These are phyloP conservation scores for Rhopalosiphum nymphaeae DNA, from an alignment of 2,888 invertebrate genomes.

Conservation along the genomic window DNA sequence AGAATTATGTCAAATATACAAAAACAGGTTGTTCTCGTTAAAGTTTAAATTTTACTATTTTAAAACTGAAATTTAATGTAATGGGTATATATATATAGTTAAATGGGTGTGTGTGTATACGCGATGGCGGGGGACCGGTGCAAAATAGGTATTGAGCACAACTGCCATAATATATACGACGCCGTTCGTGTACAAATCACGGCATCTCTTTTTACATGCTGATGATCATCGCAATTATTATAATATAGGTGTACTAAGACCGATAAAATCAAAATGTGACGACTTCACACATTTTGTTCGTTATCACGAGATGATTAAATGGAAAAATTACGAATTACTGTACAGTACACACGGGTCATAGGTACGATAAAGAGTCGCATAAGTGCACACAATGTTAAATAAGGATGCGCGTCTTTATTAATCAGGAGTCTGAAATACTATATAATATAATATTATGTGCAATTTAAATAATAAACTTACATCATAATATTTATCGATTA, in stretches of 20 bases:
- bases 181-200: neutral
- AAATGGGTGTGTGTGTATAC: no score
- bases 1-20: no score
- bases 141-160: no score
- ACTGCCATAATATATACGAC: no score
- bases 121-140: no score
- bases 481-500: neutral
- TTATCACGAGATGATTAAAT: neutral
- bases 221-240: neutral
- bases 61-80: no score
- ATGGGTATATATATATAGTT: no score
- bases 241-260: neutral
- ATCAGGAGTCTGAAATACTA: neutral
- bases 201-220: neutral
- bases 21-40: no score
- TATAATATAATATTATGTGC: neutral
- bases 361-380: neutral
- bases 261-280: neutral
- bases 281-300: neutral
- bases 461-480: neutral
- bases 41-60: no score
- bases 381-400: neutral
- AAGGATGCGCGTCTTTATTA: neutral
- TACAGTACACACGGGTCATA: neutral
- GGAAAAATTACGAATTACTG: neutral